Evolutionary conservation across 2,797 vertebrate genomes (phyloP), one percentile per base, ranked within the genome.

Genomic region (Hydrophis major): DNA sequence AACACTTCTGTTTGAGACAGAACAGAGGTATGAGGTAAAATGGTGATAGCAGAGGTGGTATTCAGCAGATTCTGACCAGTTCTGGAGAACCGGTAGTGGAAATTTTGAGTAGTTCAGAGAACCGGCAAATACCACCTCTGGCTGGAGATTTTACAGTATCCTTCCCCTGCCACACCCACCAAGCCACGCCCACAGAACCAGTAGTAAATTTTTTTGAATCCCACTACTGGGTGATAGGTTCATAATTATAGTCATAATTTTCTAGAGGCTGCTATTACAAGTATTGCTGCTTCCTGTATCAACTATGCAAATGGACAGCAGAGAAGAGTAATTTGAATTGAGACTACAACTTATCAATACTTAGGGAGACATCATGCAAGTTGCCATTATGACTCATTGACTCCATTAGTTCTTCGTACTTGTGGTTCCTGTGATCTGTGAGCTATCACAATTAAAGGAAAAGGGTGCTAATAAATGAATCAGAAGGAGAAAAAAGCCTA

Each of bases 321-420:
- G 53, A 90, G n/a, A 32, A 37, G 4, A 57, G n/a, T 42, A 25
- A 37, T n/a, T 13, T 56, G 53, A 74, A 90, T 42, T 74, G 42
- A 20, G 66, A 25, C 5, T 25, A 89, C 2, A 56, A 74, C 27
- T 37, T 92, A 32, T 27, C 88, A 92, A 74, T 93, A 47, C 93
- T 86, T 92, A 61, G 88, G 13, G 28, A 86, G 6, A 22, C 60
- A 56, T 47, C 94, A 87, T 93, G 4, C 22, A 78, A 94, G 94
- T 0, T 89, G 0, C 0, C 86, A 92, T 93, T 74, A 7, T 20
- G 57, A 50, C 50, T 53, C 50, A 37, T 86, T 92, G 53, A 5
- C 42, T 63, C 37, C 0, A 4, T 60, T 6, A 91, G 10, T 47
- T 87, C 12, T 91, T 50, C 87, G 25, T 89, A 90, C 53, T n/a